phyloP scores from a whole-genome alignment of 2,113 vertebrate species.

The Leucosticte australis region DNA sequence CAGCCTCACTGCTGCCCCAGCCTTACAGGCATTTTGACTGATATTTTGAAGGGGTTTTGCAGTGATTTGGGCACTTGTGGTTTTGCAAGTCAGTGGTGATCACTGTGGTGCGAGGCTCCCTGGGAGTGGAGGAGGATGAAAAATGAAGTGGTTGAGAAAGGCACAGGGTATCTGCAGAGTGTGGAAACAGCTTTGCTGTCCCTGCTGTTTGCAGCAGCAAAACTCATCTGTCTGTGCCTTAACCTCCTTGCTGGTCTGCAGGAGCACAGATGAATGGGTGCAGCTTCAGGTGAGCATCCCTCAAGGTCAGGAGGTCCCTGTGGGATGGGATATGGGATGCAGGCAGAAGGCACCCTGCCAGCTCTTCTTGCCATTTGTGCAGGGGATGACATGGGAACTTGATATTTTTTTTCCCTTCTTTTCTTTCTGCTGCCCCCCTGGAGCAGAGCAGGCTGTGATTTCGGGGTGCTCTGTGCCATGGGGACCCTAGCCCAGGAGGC shows the following conservation, averaged over 20 bases:
- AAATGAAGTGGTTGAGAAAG: not conserved
- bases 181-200: not conserved
- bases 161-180: not conserved
- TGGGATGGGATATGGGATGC: not conserved
- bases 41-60: not conserved
- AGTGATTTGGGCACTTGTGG: not conserved
- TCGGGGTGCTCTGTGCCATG: not conserved
- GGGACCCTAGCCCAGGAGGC: not conserved
- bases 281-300: not conserved
- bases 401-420: accelerated
- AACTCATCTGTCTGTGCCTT: not conserved
- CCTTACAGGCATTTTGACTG: not conserved
- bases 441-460: not conserved
- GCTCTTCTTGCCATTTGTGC: not conserved
- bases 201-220: not conserved
- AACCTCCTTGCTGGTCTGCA: not conserved
- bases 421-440: not conserved
- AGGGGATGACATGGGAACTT: not conserved
- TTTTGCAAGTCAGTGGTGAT: not conserved
- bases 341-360: not conserved
- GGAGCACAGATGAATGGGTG: not conserved
- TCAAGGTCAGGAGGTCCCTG: not conserved
- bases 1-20: not conserved
- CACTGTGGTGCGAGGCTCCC: not conserved
- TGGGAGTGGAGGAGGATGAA: not conserved